Conservation (phyloP, 2,113 vertebrate species). For the Odobenus rosmarus region DNA sequence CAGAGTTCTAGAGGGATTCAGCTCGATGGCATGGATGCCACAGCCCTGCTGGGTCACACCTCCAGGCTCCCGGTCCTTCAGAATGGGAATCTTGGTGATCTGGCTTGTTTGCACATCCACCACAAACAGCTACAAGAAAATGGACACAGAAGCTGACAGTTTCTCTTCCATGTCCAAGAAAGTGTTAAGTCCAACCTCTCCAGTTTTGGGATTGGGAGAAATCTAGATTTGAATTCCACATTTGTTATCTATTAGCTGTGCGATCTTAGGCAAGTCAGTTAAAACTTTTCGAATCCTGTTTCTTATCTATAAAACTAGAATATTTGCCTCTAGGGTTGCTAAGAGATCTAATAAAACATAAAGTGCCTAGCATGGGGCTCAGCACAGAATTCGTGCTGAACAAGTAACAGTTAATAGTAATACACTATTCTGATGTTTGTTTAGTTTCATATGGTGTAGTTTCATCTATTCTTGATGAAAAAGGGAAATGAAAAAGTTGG, state of each 20-base stretch:
- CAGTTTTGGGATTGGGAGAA: not conserved
- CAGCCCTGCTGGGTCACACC: slow-evolving; percentile 94
- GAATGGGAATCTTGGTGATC: slow-evolving; percentile 97
- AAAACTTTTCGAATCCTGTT: not conserved
- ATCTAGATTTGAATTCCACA: not conserved
- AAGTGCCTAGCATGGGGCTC: not conserved
- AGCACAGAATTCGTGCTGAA: not conserved
- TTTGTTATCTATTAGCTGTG: not conserved
- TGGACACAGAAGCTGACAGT: not conserved
- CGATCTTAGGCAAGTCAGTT: not conserved
- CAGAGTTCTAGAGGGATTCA: slow-evolving; percentile 95
- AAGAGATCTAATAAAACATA: not conserved
- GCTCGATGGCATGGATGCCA: slow-evolving; percentile 98
- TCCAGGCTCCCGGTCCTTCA: slow-evolving; percentile 93
- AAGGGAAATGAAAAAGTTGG: not conserved
- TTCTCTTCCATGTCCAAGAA: slow-evolving; percentile 11
- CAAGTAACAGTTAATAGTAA: not conserved
- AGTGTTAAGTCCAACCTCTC: not conserved
- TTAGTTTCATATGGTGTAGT: not conserved
- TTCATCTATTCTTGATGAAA: not conserved
- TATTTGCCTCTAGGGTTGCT: not conserved
- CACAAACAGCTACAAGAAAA: slow-evolving; percentile 93
- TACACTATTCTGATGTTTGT: not conserved
- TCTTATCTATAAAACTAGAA: slow-evolving; percentile 8
- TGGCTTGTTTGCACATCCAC: slow-evolving; percentile 95